Conservation (phyloP, 1,140 invertebrate genomes). For the Heterodera schachtii region DNA sequence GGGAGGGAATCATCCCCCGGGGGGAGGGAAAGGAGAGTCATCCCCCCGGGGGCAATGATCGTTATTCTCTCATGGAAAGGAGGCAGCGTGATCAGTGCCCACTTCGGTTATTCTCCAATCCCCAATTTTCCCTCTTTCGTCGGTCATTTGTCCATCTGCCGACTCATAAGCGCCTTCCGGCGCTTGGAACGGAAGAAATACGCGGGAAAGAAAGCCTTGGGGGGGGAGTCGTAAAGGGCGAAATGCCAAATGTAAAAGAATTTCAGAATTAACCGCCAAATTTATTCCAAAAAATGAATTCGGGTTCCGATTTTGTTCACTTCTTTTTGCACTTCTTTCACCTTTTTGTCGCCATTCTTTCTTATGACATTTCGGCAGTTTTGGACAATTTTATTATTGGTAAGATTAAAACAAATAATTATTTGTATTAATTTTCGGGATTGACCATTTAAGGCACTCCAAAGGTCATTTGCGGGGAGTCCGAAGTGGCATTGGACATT, state of each 20-base stretch:
- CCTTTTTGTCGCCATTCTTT: not conserved
- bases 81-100: not conserved
- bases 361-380: slow-evolving; percentile 24
- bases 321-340: not conserved
- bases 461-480: slow-evolving; percentile 61
- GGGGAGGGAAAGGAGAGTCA: not conserved
- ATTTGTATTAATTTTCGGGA: not conserved
- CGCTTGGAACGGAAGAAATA: not conserved
- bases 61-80: too few relatives aligned
- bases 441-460: slow-evolving; percentile 53
- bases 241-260: too few relatives aligned
- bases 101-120: not conserved
- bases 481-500: slow-evolving; percentile 59
- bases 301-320: not conserved
- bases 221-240: too few relatives aligned
- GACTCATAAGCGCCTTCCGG: too few relatives aligned
- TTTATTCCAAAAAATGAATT: not conserved
- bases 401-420: not conserved
- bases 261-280: too few relatives aligned
- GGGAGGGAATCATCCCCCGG: not conserved
- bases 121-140: too few relatives aligned
- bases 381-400: slow-evolving; percentile 32
- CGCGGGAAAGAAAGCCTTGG: not conserved
- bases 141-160: too few relatives aligned
- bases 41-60: not conserved